Conservation (phyloP, 2,888 invertebrate genomes). For the Noctua janthina region DNA sequence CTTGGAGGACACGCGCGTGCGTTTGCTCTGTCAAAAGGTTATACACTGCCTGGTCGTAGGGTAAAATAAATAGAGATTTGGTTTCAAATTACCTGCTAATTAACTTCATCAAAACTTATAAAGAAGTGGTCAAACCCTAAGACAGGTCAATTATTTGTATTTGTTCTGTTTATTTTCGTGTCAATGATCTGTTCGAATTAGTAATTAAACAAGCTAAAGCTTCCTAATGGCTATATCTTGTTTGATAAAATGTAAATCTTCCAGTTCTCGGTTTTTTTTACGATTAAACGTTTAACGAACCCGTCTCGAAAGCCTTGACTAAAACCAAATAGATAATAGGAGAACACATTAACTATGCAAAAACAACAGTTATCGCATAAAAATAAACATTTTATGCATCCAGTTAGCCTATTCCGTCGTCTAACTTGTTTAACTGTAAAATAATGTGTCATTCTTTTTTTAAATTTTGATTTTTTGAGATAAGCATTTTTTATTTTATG, state of each 20-base stretch:
- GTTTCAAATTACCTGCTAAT: not conserved
- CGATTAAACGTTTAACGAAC: constrained; percentile 8
- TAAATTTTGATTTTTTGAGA: not conserved
- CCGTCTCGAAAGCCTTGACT: constrained; percentile 5
- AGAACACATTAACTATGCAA: constrained; percentile 22
- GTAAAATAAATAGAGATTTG: not conserved
- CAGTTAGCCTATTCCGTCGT: not conserved
- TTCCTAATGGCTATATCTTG: constrained; percentile 5
- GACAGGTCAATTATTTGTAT: not conserved
- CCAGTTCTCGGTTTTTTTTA: constrained; percentile 11
- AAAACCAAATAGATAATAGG: constrained; percentile 15
- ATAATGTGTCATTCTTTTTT: constrained; percentile 9
- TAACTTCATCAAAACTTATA: not conserved
- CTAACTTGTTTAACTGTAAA: constrained; percentile 40
- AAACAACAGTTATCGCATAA: constrained; percentile 40
- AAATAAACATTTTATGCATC: constrained; percentile 35
- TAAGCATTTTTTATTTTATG: not conserved
- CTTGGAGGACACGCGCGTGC: too few relatives aligned
- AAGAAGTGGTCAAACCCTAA: not conserved
- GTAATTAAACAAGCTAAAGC: not conserved
- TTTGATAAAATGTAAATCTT: constrained; percentile 12
- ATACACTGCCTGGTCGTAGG: not conserved
- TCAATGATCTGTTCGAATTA: constrained; percentile 3
- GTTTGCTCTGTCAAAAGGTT: too few relatives aligned
- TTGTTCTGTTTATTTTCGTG: not conserved